These are phyloP conservation scores for Cenopis cana DNA, from an alignment of 2,888 invertebrate genomes.

Conservation along the genomic window DNA sequence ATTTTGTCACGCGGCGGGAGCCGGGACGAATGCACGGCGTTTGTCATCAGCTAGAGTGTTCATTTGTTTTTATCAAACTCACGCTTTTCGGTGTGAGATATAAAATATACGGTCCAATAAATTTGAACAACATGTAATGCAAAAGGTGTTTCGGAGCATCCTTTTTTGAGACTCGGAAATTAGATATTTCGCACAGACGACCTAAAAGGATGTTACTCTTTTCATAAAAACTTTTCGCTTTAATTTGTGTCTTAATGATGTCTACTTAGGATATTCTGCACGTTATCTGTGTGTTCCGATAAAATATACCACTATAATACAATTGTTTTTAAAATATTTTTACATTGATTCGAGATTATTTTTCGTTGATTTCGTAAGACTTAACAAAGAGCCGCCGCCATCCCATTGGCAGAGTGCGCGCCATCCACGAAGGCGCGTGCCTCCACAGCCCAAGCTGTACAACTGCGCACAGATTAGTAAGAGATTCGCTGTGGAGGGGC, in stretches of 20 bases:
- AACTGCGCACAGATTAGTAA: too few relatives aligned
- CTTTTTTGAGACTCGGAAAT: slow-evolving; percentile 21
- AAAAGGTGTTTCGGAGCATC: background rate
- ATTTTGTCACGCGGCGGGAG: slow-evolving; percentile 30
- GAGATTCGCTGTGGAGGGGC: too few relatives aligned
- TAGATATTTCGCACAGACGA: slow-evolving; percentile 1
- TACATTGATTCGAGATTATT: too few relatives aligned
- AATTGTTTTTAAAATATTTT: too few relatives aligned
- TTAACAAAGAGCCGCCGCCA: too few relatives aligned
- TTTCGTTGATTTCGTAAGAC: too few relatives aligned
- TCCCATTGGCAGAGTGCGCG: too few relatives aligned
- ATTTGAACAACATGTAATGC: slow-evolving; percentile 19
- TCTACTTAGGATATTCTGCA: background rate
- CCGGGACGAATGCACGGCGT: slow-evolving; percentile 17
- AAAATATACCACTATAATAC: background rate
- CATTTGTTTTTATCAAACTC: slow-evolving; percentile 35
- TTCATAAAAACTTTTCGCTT: background rate
- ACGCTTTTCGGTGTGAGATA: slow-evolving; percentile 26
- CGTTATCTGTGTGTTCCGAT: background rate
- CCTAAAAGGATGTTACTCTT: background rate
- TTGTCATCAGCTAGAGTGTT: slow-evolving; percentile 38
- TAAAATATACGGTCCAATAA: slow-evolving; percentile 34
- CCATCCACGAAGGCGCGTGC: too few relatives aligned
- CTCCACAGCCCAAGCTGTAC: too few relatives aligned
- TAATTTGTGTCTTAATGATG: background rate